Evolutionary conservation across 1,140 invertebrate genomes (phyloP).

Genomic region (Scaptomyza montana): DNA sequence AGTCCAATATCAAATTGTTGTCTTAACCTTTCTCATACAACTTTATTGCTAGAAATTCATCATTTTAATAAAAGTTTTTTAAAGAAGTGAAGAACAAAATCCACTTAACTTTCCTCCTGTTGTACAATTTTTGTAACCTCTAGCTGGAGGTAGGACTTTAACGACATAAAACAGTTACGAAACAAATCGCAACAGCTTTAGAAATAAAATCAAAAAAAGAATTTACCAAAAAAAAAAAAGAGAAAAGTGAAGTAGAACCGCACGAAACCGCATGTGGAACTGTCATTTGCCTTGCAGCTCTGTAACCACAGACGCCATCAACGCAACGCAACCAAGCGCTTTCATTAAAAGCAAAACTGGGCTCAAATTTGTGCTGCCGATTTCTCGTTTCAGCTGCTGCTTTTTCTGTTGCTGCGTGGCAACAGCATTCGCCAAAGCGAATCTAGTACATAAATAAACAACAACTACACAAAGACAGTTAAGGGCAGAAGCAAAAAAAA

Average conservation of each 20-base stretch:
- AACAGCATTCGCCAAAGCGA: constrained; percentile 28
- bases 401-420: constrained; percentile 30
- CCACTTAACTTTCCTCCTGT: too few relatives aligned
- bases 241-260: background rate
- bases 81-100: background rate
- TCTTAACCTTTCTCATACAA: too few relatives aligned
- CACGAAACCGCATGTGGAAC: constrained; percentile 32
- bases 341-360: constrained; percentile 75
- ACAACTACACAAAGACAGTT: constrained; percentile 52
- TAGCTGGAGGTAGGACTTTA: background rate
- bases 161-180: background rate
- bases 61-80: too few relatives aligned
- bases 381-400: constrained; percentile 37
- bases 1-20: too few relatives aligned
- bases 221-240: background rate
- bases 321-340: constrained; percentile 49
- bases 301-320: constrained; percentile 55
- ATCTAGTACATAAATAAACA: constrained; percentile 74
- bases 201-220: too few relatives aligned
- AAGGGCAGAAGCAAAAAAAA: constrained; percentile 37
- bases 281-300: constrained; percentile 43
- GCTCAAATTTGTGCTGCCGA: constrained; percentile 46
- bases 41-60: too few relatives aligned
- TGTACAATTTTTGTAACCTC: background rate
- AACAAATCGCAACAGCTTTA: background rate